A percentile compares a stretch with the other conserved stretches of the same genome.
phyloP scores from a whole-genome alignment of 2,113 vertebrate genomes.

The Antidorcas marsupialis region DNA sequence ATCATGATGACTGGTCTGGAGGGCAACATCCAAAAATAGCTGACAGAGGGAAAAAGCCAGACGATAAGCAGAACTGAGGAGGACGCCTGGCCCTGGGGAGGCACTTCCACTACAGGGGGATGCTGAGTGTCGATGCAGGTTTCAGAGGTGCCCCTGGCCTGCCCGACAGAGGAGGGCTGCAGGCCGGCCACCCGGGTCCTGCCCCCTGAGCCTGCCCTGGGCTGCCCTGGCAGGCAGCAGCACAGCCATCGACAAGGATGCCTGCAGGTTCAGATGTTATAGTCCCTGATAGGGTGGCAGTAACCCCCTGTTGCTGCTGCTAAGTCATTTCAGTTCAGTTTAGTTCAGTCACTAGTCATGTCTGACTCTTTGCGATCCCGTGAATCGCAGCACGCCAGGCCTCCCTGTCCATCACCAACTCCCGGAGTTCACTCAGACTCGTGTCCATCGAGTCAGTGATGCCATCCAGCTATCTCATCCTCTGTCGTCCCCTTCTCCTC shows the following conservation, averaged over 20 bases:
- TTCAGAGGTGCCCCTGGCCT: not conserved
- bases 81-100: not conserved
- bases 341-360: not conserved
- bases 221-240: not conserved
- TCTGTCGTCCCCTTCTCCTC: too few relatives aligned
- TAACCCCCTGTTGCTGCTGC: not conserved
- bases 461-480: too few relatives aligned
- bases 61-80: not conserved
- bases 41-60: not conserved
- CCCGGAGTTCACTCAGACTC: too few relatives aligned
- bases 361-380: rapidly evolving
- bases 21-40: constrained; percentile 7
- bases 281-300: not conserved
- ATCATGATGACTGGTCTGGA: not conserved
- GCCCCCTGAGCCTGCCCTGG: not conserved
- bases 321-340: not conserved
- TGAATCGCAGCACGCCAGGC: not conserved
- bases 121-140: not conserved
- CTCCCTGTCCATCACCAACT: too few relatives aligned
- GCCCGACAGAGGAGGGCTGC: not conserved
- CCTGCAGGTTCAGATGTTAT: not conserved
- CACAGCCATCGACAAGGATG: not conserved
- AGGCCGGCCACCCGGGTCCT: not conserved
- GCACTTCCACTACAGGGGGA: not conserved
- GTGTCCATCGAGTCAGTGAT: rapidly evolving